Evolutionary conservation across 2,113 vertebrate genomes (phyloP), one percentile per base, ranked within the genome.

Genomic region (Bos indicus): DNA sequence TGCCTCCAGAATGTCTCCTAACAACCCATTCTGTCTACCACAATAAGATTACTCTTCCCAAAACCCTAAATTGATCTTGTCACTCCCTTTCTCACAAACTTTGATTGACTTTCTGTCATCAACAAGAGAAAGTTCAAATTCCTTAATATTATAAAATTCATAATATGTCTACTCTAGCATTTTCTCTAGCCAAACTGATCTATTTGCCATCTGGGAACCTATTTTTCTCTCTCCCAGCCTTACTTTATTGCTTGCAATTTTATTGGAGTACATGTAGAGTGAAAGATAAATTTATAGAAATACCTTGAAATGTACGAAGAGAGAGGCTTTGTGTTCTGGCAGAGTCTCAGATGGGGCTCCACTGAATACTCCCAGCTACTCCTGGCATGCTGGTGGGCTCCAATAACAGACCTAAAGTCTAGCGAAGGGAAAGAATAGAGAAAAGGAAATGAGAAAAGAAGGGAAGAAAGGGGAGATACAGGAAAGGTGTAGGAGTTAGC

Each of bases 61-160:
- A 96, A 95, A 62, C 8, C 7, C 83, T 46, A 88, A 85, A 54
- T 74, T 54, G 67, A 93, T 90, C 28, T 46, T 92, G 8, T 90
- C 36, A 71, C 36, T 89, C 51, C n/a, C n/a, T 88, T 88, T 78
- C 81, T 91, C 48, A 90, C 28, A 81, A 88, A 57, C 28, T 19
- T 46, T 60, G 52, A 90, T 19, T 95, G 60, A 80, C 25, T 93
- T 81, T 46, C 40, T 54, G 5, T 57, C 26, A 84, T 51, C 84
- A 81, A 26, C 13, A 80, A 74, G n/a, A 86, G 59, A 60, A 91
- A 77, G 54, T 95, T 96, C 46, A 95, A 97, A 83, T 97, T 62
- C 36, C 46, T 87, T 92, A 92, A 56, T 93, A 82, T 93, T 91
- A 46, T 90, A 40, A 62, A 71, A 84, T 82, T 77, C 10, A 25